Base-by-base conservation (phyloP, 2,888 invertebrate genomes). In the Erebia epiphron region DNA sequence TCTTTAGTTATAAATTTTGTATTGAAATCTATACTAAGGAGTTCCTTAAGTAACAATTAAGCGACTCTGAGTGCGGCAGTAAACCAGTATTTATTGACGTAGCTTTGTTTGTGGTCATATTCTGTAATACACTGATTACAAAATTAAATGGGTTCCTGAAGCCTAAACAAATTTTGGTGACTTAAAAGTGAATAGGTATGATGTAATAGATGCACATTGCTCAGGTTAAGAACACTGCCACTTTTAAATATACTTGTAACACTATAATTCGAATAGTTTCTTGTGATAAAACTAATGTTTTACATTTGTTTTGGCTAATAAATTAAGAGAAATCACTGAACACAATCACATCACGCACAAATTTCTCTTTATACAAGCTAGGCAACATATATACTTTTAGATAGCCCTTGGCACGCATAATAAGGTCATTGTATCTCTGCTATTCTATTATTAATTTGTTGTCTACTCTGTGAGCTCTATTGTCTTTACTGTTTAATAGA, bases 391-490 rank as follows among this genome's bases (percentile, higher is more conserved):
- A 57, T 60, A 57, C 21, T 56, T 67, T 50, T 52, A 61, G 67
- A 67, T 35, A 60, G 67, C 61, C 67, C 67, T 67, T 67, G 67
- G 67, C 67, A 67, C 60, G 67, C 58, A 14, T 13, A 16, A 41
- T 41, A 49, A 57, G 57, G 67, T 60, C 67, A 67, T 60, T 61
- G 67, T 61, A 61, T 60, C 60, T 61, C 50, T 67, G 60, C 67
- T 41, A 52, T 52, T 60, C 67, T 67, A 67, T 67, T 16, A 61
- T 67, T 67, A 67, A 67, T 67, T 46, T 60, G 60, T 61, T 66
- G 56, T 66, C 64, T 52, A 16, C 14, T 66, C 57, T 66, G 66
- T 46, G 66, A 52, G 69, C 69, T 46, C 46, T 61, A 50, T 63
- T 64, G 64, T 64, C 64, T 52, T 52, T 52, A 52, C 52, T 18